Evolutionary conservation across 2,888 invertebrate species (phyloP).

Genomic region (Caenorhabditis sulstoni): DNA sequence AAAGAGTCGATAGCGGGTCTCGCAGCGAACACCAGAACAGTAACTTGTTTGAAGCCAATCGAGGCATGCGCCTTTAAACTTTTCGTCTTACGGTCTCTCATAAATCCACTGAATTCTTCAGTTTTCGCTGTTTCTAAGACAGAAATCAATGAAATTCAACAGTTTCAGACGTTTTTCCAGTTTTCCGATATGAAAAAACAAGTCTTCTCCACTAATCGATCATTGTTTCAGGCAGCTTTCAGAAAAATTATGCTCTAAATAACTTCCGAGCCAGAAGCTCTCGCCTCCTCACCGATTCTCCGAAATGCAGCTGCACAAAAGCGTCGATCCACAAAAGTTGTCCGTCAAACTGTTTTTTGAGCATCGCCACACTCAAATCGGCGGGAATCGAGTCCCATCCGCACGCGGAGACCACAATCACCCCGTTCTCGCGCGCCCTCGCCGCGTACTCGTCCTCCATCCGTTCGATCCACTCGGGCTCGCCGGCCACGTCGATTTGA

Average conservation of each 20-base stretch:
- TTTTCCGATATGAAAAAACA: too few relatives aligned
- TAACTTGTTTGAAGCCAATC: too few relatives aligned
- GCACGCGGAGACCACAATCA: slow-evolving; percentile 86
- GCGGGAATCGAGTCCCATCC: slow-evolving; percentile 90
- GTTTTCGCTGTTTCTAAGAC: too few relatives aligned
- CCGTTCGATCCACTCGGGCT: slow-evolving; percentile 90
- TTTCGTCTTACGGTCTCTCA: too few relatives aligned
- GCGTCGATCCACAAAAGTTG: slow-evolving; percentile 76
- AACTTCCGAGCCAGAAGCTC: neutral
- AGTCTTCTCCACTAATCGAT: too few relatives aligned
- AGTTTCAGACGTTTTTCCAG: too few relatives aligned
- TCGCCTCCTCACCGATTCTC: slow-evolving; percentile 75
- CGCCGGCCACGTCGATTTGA: slow-evolving; percentile 94
- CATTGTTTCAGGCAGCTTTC: too few relatives aligned
- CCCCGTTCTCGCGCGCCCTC: slow-evolving; percentile 83
- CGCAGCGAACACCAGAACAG: too few relatives aligned
- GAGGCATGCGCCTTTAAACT: too few relatives aligned
- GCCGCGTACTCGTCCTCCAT: slow-evolving; percentile 90
- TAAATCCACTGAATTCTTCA: too few relatives aligned
- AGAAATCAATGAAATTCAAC: too few relatives aligned
- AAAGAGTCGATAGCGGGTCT: too few relatives aligned
- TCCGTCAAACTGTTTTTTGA: slow-evolving; percentile 88
- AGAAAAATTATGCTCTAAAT: neutral
- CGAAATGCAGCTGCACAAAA: slow-evolving; percentile 74
- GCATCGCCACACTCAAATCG: slow-evolving; percentile 90